phyloP scores from a whole-genome alignment of 1,140 invertebrate species.

The Magallana ariakensis region DNA sequence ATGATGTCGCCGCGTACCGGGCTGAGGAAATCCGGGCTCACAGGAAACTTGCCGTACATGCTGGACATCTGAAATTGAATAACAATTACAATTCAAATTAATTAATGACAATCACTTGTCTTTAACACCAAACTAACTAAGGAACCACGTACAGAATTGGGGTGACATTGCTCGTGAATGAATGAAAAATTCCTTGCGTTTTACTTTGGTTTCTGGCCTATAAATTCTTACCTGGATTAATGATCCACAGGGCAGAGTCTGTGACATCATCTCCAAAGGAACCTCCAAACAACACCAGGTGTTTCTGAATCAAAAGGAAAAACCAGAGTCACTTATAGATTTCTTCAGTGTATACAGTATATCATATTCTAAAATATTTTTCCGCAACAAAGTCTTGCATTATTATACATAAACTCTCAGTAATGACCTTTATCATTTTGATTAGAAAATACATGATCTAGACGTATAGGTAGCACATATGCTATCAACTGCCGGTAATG shows the following conservation, averaged over 20 bases:
- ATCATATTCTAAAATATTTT: too few species aligned
- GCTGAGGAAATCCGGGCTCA: slow-evolving; percentile 78
- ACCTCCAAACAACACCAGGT: slow-evolving; percentile 92
- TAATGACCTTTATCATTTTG: too few species aligned
- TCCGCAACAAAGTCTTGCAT: too few species aligned
- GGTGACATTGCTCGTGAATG: too few species aligned
- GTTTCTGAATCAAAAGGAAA: slow-evolving; percentile 60
- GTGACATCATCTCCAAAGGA: slow-evolving; percentile 90
- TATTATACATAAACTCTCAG: too few species aligned
- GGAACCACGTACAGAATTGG: too few species aligned
- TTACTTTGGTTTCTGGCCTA: too few species aligned
- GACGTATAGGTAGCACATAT: too few species aligned
- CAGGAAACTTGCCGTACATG: slow-evolving; percentile 60
- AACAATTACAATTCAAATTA: neutral
- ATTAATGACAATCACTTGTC: neutral
- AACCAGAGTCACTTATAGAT: neutral
- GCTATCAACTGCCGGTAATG: too few species aligned
- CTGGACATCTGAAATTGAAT: slow-evolving; percentile 65
- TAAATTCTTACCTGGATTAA: slow-evolving; percentile 87
- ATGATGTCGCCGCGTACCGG: slow-evolving; percentile 90
- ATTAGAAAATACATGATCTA: too few species aligned
- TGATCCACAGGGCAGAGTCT: slow-evolving; percentile 93
- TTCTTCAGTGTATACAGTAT: too few species aligned
- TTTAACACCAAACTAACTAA: neutral
- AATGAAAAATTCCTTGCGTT: too few species aligned